These are phyloP conservation scores for Drosophila buzzatii DNA, from an alignment of 2,888 invertebrate genomes.

Conservation along the genomic window DNA sequence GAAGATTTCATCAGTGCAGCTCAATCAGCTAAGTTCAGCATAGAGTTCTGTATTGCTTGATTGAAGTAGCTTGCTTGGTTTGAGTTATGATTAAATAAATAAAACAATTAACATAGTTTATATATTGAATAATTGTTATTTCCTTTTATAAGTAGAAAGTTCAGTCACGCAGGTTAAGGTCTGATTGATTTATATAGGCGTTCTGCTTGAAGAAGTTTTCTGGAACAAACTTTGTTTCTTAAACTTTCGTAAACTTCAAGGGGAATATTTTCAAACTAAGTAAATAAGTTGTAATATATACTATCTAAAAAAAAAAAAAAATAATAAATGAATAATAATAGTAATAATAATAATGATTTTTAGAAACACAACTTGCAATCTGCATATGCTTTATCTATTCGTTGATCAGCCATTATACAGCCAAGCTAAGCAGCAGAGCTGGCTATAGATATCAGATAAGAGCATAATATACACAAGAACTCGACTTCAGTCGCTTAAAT, in stretches of 20 bases:
- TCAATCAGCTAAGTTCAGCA: background rate
- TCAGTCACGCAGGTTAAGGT: background rate
- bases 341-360: too few species aligned
- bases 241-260: background rate
- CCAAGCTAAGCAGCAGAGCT: background rate
- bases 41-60: background rate
- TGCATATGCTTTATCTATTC: too few species aligned
- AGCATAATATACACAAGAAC: background rate
- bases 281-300: too few species aligned
- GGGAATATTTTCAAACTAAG: background rate
- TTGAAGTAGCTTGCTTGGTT: background rate
- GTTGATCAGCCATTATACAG: background rate
- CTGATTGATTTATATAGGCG: background rate
- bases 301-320: too few species aligned
- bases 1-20: too few species aligned
- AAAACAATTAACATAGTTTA: background rate
- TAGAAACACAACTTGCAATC: too few species aligned
- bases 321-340: too few species aligned
- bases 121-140: background rate
- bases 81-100: background rate
- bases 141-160: background rate
- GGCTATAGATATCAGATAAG: background rate
- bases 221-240: background rate
- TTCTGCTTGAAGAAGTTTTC: background rate
- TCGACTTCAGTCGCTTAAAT: background rate